These are phyloP conservation scores for Balearica regulorum DNA, from an alignment of 2,797 vertebrate species.

Conservation along the genomic window DNA sequence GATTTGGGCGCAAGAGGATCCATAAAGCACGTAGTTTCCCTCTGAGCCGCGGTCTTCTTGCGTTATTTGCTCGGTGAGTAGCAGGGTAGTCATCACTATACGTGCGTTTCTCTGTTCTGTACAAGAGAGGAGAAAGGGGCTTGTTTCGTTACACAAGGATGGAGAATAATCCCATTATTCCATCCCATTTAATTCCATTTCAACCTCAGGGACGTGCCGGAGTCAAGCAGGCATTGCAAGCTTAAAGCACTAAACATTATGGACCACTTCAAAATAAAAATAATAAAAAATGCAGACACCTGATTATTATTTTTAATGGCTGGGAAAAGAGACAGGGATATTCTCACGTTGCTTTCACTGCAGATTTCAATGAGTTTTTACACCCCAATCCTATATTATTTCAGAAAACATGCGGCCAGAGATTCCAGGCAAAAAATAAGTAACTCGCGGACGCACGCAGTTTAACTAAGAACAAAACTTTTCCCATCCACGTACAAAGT, in stretches of 20 bases:
- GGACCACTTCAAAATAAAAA: background rate
- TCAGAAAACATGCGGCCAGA: background rate
- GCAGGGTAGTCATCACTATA: conserved; percentile 53
- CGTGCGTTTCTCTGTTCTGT: background rate
- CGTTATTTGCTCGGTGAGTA: background rate
- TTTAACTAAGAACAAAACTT: background rate
- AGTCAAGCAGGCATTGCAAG: background rate
- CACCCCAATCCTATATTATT: background rate
- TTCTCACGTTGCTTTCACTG: background rate
- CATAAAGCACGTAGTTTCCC: background rate
- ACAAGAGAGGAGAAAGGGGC: background rate
- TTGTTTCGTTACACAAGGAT: background rate
- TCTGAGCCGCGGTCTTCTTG: background rate
- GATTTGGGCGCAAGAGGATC: conserved; percentile 35
- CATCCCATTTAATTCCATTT: background rate
- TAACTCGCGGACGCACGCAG: fast-evolving
- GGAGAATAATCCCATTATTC: background rate
- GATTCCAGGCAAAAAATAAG: background rate
- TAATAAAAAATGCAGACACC: background rate
- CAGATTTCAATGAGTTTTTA: background rate
- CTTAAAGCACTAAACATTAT: background rate
- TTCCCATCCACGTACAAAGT: background rate
- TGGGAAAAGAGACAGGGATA: background rate
- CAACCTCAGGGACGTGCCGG: background rate
- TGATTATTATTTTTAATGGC: background rate